phyloP scores from a whole-genome alignment of 2,888 invertebrate genomes.

The Tanytarsus gracilentus region DNA sequence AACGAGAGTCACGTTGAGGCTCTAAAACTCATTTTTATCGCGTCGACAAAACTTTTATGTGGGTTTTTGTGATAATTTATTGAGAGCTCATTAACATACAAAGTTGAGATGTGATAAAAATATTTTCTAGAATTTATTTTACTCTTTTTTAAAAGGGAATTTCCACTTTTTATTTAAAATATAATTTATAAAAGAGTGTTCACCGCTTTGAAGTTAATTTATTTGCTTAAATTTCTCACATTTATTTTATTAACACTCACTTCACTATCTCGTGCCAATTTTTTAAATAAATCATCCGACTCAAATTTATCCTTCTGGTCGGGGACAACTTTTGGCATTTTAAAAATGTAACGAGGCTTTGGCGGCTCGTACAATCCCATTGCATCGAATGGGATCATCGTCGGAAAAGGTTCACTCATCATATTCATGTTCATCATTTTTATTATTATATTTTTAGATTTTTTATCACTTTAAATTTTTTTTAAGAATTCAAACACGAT shows the following conservation, averaged over 20 bases:
- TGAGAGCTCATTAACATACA: not conserved
- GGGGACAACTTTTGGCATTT: constrained; percentile 95
- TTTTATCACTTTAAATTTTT: no score
- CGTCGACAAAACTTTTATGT: not conserved
- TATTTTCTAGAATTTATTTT: no score
- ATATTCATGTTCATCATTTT: constrained; percentile 27
- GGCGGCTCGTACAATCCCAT: constrained; percentile 87
- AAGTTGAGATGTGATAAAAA: not conserved
- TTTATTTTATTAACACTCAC: constrained; percentile 51
- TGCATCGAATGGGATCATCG: constrained; percentile 88
- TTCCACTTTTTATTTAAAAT: no score
- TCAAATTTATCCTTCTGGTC: constrained; percentile 96
- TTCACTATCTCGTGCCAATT: constrained; percentile 90
- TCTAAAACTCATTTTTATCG: not conserved
- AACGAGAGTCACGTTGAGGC: constrained; percentile 20
- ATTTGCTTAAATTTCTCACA: no score
- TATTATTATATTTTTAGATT: no score
- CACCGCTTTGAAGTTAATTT: no score
- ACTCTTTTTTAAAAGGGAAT: no score
- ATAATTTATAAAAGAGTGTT: no score
- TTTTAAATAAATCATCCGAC: constrained; percentile 88
- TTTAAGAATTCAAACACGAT: no score
- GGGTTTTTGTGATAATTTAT: constrained; percentile 6
- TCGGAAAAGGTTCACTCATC: constrained; percentile 72
- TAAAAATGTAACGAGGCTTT: constrained; percentile 80